Evolutionary conservation across 2,797 vertebrate species (phyloP), one percentile per base, ranked within the genome.

Genomic region (Ispidina lecontei): DNA sequence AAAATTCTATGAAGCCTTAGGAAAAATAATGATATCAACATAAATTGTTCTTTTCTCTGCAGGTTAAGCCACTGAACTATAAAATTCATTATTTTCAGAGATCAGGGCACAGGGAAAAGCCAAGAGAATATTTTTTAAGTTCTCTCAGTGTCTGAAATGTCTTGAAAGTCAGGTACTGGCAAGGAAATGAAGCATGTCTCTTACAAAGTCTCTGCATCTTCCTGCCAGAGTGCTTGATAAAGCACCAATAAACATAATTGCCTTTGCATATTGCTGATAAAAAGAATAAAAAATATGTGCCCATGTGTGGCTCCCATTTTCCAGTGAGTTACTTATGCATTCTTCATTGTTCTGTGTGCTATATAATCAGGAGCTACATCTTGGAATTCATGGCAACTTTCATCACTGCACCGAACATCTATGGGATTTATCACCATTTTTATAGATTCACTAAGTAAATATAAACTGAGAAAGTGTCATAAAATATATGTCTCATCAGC

Each of bases 191-290:
- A 89, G 64, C n/a, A 44, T 41, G 12, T 47, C n/a, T 68, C 41
- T 55, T 88, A 18, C 58, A 73, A 4, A 0, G 1, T 39, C 56
- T 74, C 55, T 78, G 72, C 49, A 56, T 68, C 64, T 82, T 87
- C 49, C 56, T 95, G 79, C 22, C 79, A 46, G 33, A 55, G 19
- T 68, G 33, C 51, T 75, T 89, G 86, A 93, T 90, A 88, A 93
- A 94, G 75, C 68, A 92, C 63, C 88, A 94, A 95, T 92, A 93
- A 93, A 81, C 58, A 33, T 91, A 91, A 93, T 89, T 95, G 88
- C 54, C 64, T 89, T 77, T 89, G 39, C 65, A 86, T 56, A 86
- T 71, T 26, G 41, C 28, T 79, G 37, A 74, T 84, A 68, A 29
- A 92, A 91, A 90, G 22, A 33, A 19, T 29, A 52, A 79, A 91